Percentiles rank a stretch among this genome's conserved stretches.
Evolutionary conservation across 2,888 invertebrate genomes (phyloP).

Genomic region (Dascillus cervinus): DNA sequence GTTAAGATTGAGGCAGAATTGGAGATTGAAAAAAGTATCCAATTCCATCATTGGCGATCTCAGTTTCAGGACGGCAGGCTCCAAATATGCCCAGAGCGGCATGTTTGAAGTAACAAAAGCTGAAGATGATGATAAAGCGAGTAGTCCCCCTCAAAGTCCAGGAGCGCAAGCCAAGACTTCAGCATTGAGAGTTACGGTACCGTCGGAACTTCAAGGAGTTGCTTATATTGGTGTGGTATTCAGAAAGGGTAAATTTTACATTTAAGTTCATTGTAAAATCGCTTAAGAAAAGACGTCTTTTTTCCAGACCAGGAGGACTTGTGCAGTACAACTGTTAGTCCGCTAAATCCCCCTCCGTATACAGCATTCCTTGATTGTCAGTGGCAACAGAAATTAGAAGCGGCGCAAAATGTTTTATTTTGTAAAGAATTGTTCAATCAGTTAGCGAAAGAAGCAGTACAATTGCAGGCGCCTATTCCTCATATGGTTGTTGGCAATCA

Average conservation of each 20-base stretch:
- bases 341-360: constrained; percentile 67
- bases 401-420: constrained; percentile 93
- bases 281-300: too few species aligned
- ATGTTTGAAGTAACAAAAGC: constrained; percentile 95
- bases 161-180: constrained; percentile 58
- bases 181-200: constrained; percentile 83
- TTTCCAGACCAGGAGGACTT: constrained; percentile 78
- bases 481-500: constrained; percentile 97
- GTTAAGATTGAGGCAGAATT: constrained; percentile 80
- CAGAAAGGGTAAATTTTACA: constrained; percentile 62
- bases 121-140: constrained; percentile 59
- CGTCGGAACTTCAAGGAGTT: constrained; percentile 90
- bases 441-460: constrained; percentile 90
- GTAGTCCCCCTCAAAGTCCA: constrained; percentile 45
- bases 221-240: constrained; percentile 94
- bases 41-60: constrained; percentile 93
- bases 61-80: constrained; percentile 92
- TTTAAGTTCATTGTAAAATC: background rate
- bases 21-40: constrained; percentile 93
- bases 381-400: constrained; percentile 95
- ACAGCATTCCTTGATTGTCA: constrained; percentile 68
- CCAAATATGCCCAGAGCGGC: constrained; percentile 87
- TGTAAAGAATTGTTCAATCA: constrained; percentile 95
- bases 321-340: constrained; percentile 73
- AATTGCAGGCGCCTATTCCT: constrained; percentile 85